These are phyloP conservation scores for Ephialtes manifestator DNA, from an alignment of 2,888 invertebrate genomes.

Conservation along the genomic window DNA sequence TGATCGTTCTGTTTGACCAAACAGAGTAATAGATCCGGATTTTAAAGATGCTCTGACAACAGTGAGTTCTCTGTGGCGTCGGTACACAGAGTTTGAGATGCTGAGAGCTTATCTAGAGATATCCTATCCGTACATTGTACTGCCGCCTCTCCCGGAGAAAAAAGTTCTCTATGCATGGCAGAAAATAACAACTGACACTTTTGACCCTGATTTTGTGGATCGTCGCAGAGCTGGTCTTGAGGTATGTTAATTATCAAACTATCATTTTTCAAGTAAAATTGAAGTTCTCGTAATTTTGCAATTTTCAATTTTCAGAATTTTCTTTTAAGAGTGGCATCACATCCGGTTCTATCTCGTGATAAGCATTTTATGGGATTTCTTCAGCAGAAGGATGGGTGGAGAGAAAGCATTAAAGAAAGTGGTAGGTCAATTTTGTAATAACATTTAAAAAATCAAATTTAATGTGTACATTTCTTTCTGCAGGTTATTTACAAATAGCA, in stretches of 20 bases:
- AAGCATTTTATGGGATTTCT: slow-evolving; percentile 92
- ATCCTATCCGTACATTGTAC: slow-evolving; percentile 92
- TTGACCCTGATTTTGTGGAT: slow-evolving; percentile 94
- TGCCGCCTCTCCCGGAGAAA: slow-evolving; percentile 94
- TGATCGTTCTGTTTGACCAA: not conserved
- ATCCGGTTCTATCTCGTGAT: slow-evolving; percentile 91
- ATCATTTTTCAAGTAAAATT: not conserved
- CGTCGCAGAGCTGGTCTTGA: slow-evolving; percentile 93
- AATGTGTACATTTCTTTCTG: slow-evolving; percentile 71
- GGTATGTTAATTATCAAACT: slow-evolving; percentile 80
- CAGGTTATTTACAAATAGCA: slow-evolving; percentile 91
- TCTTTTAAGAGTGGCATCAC: slow-evolving; percentile 91
- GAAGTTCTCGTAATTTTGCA: not conserved
- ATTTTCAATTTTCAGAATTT: slow-evolving; percentile 88
- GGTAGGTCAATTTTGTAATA: slow-evolving; percentile 85
- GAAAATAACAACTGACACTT: slow-evolving; percentile 92
- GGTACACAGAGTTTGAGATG: slow-evolving; percentile 95
- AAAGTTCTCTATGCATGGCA: slow-evolving; percentile 92
- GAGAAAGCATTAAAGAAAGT: slow-evolving; percentile 91
- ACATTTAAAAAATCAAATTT: slow-evolving; percentile 18
- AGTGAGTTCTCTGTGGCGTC: slow-evolving; percentile 91
- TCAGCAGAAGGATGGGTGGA: slow-evolving; percentile 93
- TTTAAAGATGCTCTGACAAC: slow-evolving; percentile 89
- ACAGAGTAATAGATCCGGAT: slow-evolving; percentile 89
- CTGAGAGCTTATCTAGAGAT: slow-evolving; percentile 92